A percentile compares a stretch with the other conserved stretches of the same genome.
phyloP scores from a whole-genome alignment of 2,888 invertebrate genomes.

The Limnephilus rhombicus region DNA sequence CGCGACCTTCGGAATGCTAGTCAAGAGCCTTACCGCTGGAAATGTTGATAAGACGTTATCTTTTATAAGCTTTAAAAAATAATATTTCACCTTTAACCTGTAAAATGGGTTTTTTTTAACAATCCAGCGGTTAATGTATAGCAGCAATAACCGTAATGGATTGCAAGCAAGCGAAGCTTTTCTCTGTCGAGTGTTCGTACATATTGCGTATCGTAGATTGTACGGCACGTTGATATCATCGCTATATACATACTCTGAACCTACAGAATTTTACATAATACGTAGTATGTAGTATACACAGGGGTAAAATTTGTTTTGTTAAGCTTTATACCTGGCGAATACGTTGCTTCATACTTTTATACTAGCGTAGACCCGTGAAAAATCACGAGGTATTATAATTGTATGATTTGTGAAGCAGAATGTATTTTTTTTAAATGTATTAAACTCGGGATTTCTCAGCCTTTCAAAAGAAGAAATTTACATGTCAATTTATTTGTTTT shows the following conservation, averaged over 20 bases:
- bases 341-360: neutral
- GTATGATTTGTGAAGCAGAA: no score
- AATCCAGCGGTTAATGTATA: neutral
- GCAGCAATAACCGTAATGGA: neutral
- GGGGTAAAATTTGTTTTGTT: neutral
- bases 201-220: neutral
- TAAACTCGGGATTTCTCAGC: no score
- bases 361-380: no score
- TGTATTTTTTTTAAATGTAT: no score
- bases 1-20: no score
- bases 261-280: neutral
- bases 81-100: neutral
- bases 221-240: neutral
- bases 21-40: neutral
- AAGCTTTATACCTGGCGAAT: neutral
- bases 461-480: no score
- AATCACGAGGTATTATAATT: no score
- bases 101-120: neutral
- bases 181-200: neutral
- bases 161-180: neutral
- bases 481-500: no score
- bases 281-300: no score
- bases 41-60: neutral
- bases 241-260: neutral
- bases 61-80: neutral